phyloP scores from a whole-genome alignment of 2,888 invertebrate species.

The Nesidiocoris tenuis region DNA sequence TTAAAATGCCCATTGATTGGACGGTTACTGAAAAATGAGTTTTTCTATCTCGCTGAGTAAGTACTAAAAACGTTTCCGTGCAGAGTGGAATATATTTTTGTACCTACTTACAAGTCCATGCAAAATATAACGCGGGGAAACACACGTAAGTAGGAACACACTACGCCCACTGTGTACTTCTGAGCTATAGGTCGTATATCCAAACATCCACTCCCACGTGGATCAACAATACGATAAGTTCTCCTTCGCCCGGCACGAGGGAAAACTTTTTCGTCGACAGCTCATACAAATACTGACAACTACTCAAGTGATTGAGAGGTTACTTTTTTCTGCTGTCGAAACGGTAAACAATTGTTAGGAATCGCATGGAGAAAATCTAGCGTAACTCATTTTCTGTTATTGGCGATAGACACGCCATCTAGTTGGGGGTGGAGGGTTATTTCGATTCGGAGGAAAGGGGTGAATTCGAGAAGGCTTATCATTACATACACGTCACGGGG shows the following conservation, averaged over 20 bases:
- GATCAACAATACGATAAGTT: background rate
- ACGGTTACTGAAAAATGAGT: too few species aligned
- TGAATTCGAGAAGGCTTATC: background rate
- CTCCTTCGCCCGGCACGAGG: background rate
- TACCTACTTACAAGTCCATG: too few species aligned
- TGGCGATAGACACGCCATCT: slow-evolving; percentile 23
- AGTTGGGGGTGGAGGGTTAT: background rate
- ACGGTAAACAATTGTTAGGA: slow-evolving; percentile 9
- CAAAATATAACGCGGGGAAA: too few species aligned
- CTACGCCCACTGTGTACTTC: background rate
- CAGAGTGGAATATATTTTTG: too few species aligned
- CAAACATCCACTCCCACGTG: background rate
- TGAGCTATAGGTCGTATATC: too few species aligned
- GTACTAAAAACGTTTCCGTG: too few species aligned
- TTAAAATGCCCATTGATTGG: too few species aligned
- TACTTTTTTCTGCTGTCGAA: background rate
- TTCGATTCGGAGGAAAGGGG: slow-evolving; percentile 10
- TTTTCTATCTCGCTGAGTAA: too few species aligned
- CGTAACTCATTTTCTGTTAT: slow-evolving; percentile 21
- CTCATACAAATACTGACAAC: background rate
- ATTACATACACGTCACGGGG: slow-evolving; percentile 22
- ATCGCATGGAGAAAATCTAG: slow-evolving; percentile 8
- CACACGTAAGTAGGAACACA: background rate
- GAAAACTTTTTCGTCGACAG: background rate
- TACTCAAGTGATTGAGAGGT: background rate